These are phyloP conservation scores for Takifugu flavidus DNA, from an alignment of 2,113 vertebrate genomes.

Conservation along the genomic window DNA sequence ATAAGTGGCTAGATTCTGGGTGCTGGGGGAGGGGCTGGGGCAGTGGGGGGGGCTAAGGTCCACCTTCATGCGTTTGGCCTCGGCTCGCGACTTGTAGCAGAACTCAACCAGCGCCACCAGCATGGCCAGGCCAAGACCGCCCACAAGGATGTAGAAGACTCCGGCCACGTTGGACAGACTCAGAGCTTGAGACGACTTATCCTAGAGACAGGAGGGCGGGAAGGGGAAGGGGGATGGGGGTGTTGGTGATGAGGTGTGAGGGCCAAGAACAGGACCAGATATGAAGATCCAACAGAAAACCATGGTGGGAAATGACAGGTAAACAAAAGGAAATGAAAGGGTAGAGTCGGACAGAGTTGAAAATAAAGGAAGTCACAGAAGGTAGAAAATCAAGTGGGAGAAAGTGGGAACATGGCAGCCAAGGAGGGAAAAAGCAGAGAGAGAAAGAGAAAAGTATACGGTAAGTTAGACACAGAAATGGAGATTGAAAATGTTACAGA, in stretches of 20 bases:
- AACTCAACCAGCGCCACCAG: constrained; percentile 99
- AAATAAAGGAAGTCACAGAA: neutral
- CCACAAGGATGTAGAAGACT: constrained; percentile 99
- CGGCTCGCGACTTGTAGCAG: constrained; percentile 99
- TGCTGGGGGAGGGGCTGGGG: constrained; percentile 98
- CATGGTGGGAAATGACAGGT: neutral
- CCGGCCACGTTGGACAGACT: constrained; percentile 99
- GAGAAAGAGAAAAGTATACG: constrained; percentile 20
- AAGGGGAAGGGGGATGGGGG: neutral
- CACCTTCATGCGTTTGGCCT: constrained; percentile 99
- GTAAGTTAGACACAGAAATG: constrained; percentile 42
- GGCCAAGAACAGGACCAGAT: neutral
- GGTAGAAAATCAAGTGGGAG: neutral
- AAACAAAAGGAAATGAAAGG: neutral
- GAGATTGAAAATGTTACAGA: constrained; percentile 3
- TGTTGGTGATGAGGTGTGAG: neutral
- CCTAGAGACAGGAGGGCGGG: constrained; percentile 70
- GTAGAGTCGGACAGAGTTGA: neutral
- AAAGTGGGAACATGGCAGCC: neutral
- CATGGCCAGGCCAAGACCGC: constrained; percentile 98
- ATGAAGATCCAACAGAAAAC: neutral
- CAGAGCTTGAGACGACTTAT: constrained; percentile 98
- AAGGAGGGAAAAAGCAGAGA: constrained; percentile 42
- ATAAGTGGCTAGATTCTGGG: constrained; percentile 99
- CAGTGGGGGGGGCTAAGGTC: constrained; percentile 91